A percentile compares a stretch with the other conserved stretches of the same genome.
These are phyloP conservation scores for Chymomyza fuscimana DNA, from an alignment of 2,888 invertebrate species.

Conservation along the genomic window DNA sequence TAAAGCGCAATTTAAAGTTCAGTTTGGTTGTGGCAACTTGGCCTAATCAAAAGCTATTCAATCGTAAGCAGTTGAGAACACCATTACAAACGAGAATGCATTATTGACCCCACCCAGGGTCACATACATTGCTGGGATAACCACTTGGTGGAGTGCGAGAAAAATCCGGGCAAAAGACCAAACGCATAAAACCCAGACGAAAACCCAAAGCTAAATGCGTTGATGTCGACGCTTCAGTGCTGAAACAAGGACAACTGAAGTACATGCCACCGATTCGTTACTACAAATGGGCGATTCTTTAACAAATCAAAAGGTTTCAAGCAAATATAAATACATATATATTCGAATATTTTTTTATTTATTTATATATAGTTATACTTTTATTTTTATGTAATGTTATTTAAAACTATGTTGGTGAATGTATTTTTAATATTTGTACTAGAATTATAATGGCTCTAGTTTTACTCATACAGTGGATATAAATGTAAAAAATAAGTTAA, in stretches of 20 bases:
- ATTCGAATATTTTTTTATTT: too few species aligned
- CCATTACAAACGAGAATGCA: background rate
- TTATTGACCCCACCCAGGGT: background rate
- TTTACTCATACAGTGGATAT: too few species aligned
- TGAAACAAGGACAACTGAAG: slow-evolving; percentile 63
- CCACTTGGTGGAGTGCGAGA: background rate
- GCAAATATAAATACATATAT: too few species aligned
- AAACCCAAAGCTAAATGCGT: slow-evolving; percentile 42
- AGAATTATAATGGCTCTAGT: too few species aligned
- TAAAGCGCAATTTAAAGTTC: background rate
- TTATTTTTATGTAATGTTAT: too few species aligned
- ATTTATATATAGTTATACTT: too few species aligned
- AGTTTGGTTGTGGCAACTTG: background rate
- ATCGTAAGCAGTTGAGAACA: background rate
- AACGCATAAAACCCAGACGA: slow-evolving; percentile 19
- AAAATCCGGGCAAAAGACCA: slow-evolving; percentile 28
- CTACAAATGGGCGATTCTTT: too few species aligned
- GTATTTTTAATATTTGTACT: too few species aligned
- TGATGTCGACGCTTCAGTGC: slow-evolving; percentile 30
- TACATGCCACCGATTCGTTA: slow-evolving; percentile 15
- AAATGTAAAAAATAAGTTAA: too few species aligned
- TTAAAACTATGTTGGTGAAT: too few species aligned
- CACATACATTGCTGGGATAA: background rate
- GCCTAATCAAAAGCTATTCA: background rate
- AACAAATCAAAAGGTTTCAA: too few species aligned